A percentile compares a stretch with the other conserved stretches of the same genome.
Evolutionary conservation across 53 echinoderm and acorn worm species (phyloP).

Genomic region (Astropecten irregularis): DNA sequence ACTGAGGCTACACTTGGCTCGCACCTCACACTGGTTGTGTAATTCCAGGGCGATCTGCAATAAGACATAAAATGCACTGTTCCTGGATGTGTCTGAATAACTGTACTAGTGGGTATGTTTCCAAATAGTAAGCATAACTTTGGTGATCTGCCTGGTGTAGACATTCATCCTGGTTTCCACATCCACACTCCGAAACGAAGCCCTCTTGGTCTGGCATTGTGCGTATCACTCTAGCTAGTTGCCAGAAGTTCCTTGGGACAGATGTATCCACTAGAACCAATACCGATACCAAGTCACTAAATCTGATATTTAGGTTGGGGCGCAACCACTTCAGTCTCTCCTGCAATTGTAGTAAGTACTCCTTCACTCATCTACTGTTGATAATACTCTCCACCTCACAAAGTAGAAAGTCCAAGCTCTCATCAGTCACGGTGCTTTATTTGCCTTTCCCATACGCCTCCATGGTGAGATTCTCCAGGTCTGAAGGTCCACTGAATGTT

Average conservation of each 20-base stretch:
- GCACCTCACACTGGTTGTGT: too few relatives aligned
- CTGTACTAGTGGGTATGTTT: too few relatives aligned
- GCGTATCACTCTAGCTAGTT: slow-evolving; percentile 24
- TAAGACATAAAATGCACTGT: too few relatives aligned
- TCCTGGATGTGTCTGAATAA: too few relatives aligned
- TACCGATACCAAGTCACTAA: slow-evolving; percentile 63
- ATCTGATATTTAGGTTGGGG: slow-evolving; percentile 30
- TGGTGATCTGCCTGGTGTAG: too few relatives aligned
- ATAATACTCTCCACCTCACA: slow-evolving; percentile 68
- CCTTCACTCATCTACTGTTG: slow-evolving; percentile 58
- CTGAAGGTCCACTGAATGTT: slow-evolving; percentile 67
- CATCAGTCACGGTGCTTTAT: slow-evolving; percentile 63
- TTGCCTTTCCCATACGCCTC: slow-evolving; percentile 71
- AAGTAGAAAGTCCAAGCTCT: slow-evolving; percentile 51
- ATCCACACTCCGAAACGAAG: slow-evolving; percentile 50
- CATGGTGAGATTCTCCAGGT: slow-evolving; percentile 62
- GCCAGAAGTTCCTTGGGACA: slow-evolving; percentile 50
- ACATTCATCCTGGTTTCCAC: slow-evolving; percentile 36
- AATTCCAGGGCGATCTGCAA: too few relatives aligned
- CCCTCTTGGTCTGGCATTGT: slow-evolving; percentile 59
- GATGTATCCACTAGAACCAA: slow-evolving; percentile 56
- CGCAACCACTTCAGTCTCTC: slow-evolving; percentile 66
- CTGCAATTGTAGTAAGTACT: slow-evolving; percentile 64
- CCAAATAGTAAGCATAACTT: too few relatives aligned
- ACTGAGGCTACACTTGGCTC: too few relatives aligned